These are phyloP conservation scores for Tadarida brasiliensis DNA, from an alignment of 2,797 vertebrate species.

Conservation along the genomic window DNA sequence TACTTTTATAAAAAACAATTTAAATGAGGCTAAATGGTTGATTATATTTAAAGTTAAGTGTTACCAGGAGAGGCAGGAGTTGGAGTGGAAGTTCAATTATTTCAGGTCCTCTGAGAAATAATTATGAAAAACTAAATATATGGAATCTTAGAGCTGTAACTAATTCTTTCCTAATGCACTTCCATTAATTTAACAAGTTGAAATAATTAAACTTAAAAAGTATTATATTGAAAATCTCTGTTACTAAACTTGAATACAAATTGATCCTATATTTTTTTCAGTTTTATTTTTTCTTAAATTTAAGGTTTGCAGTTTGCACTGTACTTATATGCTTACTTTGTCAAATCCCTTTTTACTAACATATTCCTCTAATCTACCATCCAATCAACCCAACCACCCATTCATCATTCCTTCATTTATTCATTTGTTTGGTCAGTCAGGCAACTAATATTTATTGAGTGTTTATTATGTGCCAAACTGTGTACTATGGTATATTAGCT, in stretches of 20 bases:
- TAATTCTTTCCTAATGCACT: constrained; percentile 58
- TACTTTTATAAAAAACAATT: constrained; percentile 28
- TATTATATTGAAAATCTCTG: neutral
- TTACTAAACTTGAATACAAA: constrained; percentile 9
- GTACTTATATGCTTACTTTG: neutral
- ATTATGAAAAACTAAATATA: constrained; percentile 43
- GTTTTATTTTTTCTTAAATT: neutral
- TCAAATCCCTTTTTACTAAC: neutral
- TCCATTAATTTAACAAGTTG: constrained; percentile 56
- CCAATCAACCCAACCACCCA: neutral
- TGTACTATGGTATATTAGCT: neutral
- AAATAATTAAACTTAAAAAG: constrained; percentile 62
- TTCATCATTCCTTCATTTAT: neutral
- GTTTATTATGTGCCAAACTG: neutral
- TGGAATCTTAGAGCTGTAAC: neutral
- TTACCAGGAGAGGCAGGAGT: neutral
- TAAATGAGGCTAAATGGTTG: neutral
- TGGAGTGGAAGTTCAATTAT: constrained; percentile 34
- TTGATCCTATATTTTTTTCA: constrained; percentile 4
- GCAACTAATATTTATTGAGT: neutral
- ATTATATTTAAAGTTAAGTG: constrained; percentile 56
- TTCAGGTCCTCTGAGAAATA: constrained; percentile 58
- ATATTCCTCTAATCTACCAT: neutral
- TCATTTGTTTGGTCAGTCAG: neutral
- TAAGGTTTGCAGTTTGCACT: neutral